Base-by-base conservation (phyloP, 2,888 invertebrate species). In the Rhopalosiphum nymphaeae region DNA sequence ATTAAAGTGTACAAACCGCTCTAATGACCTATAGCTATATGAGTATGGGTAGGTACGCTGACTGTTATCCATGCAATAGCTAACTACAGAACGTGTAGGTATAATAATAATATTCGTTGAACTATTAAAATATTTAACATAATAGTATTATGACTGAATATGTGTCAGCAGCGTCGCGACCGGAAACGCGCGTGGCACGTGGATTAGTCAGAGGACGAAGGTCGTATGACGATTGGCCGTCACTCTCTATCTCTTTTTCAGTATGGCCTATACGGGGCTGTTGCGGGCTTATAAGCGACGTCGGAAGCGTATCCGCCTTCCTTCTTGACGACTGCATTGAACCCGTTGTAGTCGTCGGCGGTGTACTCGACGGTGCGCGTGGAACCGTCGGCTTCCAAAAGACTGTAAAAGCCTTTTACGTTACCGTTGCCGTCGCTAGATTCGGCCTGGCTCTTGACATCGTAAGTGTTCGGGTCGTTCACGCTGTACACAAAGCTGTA, bases 301-400 rank as follows among this genome's bases (percentile, higher is more conserved):
- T 53, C 44, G 95, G 95, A 91, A 95, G 95, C 57, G 95, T 93
- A 90, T 94, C 91, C 56, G 13, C 90, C 93, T 86, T 93, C 94
- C 92, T 94, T 94, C 61, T 86, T 94, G 93, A 94, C 94, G 42
- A 88, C 93, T 36, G 94, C 94, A 78, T 94, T 94, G 94, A 94
- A 94, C 29, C 94, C 94, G 87, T 53, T 93, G 87, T 93, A 90
- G 53, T 92, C 93, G 93, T 94, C 94, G 26, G 92, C 94, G 90
- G 89, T 93, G 86, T 94, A 94, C 46, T 94, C 94, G 25, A 94
- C 94, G 67, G 57, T 93, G 2, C 94, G 49, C 11, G 89, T 93
- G 53, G 93, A 89, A 85, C 93, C 94, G 29, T 93, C 93, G 26
- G 93, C 84, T 10, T 93, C 93, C 84, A 93, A 85, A 16, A 93